These are phyloP conservation scores for Poecilia gillii DNA, from an alignment of 2,797 vertebrate species.

Conservation along the genomic window DNA sequence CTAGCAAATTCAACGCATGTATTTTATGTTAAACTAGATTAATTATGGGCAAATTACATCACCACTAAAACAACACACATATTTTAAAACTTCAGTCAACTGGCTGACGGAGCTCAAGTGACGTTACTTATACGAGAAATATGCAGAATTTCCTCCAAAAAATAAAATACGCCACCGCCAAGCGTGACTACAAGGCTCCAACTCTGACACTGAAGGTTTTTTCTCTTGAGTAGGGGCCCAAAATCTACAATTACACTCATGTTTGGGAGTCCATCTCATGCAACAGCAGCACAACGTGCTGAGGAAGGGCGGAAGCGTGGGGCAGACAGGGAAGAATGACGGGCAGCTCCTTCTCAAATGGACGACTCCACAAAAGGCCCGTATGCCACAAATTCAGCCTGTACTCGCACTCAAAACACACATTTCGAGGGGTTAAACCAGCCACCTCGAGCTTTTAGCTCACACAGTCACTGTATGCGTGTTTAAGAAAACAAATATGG, in stretches of 20 bases:
- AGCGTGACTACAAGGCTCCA: constrained; percentile 25
- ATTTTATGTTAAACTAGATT: not conserved
- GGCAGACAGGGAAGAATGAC: constrained; percentile 70
- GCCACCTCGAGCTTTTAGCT: constrained; percentile 23
- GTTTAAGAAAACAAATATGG: constrained; percentile 1
- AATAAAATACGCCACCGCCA: constrained; percentile 2
- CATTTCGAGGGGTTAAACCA: constrained; percentile 11
- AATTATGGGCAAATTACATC: constrained; percentile 22
- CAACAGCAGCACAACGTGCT: constrained; percentile 68
- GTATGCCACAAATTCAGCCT: constrained; percentile 52
- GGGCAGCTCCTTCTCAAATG: constrained; percentile 81
- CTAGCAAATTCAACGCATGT: not conserved
- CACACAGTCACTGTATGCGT: not conserved
- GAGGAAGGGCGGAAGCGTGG: constrained; percentile 75
- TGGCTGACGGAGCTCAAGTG: constrained; percentile 12
- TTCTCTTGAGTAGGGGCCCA: constrained; percentile 61
- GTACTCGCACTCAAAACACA: constrained; percentile 40
- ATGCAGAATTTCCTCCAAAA: not conserved
- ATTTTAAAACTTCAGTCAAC: constrained; percentile 7
- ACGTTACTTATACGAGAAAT: not conserved
- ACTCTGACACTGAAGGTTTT: constrained; percentile 28
- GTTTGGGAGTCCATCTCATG: constrained; percentile 77
- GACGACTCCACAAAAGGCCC: constrained; percentile 73
- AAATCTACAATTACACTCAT: constrained; percentile 61
- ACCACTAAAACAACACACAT: constrained; percentile 16